Base-by-base conservation (phyloP, 2,797 vertebrate species). In the Protosalanx chinensis region DNA sequence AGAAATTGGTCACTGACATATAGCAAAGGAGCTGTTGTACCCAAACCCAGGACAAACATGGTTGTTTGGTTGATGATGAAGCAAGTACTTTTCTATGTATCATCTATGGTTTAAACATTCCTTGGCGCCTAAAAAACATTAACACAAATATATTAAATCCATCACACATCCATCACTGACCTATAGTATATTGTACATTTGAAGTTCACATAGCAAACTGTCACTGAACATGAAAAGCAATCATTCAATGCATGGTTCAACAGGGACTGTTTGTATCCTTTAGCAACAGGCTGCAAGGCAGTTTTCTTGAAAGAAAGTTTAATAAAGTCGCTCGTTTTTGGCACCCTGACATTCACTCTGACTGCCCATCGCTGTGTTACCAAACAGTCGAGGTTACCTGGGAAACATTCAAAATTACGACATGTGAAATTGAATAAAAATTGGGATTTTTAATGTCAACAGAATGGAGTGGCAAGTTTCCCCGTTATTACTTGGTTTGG, bases 341-440 rank as follows among this genome's bases (percentile, higher is more conserved):
- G 78, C 73, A 75, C 37, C 71, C 70, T 68, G 67, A 78, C 75
- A 64, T 64, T 76, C 60, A 18, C 23, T 64, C 49, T 61, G 49
- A 79, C 67, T 64, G 46, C 59, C 67, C 60, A 60, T 59, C 46
- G 32, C 74, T 78, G 73, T 77, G 71, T 84, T 81, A 82, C 70
- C 77, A 92, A 92, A 91, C 88, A 91, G 82, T 79, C 78, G 46
- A 32, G 60, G 90, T 91, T 91, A 84, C 89, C 58, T 61, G 61
- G 88, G 89, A 88, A 88, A 91, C 89, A 35, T 72, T 83, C 70
- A 61, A 83, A 88, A 89, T 86, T 83, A 89, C 81, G 70, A 66
- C 82, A 87, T 82, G 62, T 62, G 70, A 72, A 81, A 85, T 71
- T 79, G 81, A 86, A 86, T 76, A 76, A 81, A 64, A 90, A 85